These are phyloP conservation scores for Drosophila nigricruria DNA, from an alignment of 2,888 invertebrate genomes.

Conservation along the genomic window DNA sequence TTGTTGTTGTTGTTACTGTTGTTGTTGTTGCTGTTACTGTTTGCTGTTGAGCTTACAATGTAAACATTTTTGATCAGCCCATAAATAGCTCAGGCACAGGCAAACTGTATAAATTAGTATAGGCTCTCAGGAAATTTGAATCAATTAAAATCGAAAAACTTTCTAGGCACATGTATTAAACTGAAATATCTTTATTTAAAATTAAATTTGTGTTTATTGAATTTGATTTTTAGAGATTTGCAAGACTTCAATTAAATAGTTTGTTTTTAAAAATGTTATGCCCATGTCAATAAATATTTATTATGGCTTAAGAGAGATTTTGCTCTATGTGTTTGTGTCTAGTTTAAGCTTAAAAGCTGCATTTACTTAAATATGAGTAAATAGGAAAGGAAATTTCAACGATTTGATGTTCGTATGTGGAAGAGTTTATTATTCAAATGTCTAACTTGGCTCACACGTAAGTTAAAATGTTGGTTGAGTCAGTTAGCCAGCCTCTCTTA, in stretches of 20 bases:
- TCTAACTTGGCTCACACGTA: too few relatives aligned
- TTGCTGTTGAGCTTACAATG: conserved; percentile 73
- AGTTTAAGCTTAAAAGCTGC: not conserved
- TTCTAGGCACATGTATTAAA: not conserved
- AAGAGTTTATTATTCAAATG: too few relatives aligned
- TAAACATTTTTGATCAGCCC: conserved; percentile 71
- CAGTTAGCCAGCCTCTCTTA: too few relatives aligned
- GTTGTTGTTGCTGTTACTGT: conserved; percentile 46
- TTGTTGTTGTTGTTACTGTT: conserved; percentile 28
- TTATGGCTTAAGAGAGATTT: not conserved
- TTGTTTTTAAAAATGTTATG: not conserved
- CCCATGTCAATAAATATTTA: not conserved
- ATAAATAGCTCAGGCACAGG: conserved; percentile 35
- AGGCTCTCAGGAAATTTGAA: conserved; percentile 24
- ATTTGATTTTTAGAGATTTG: not conserved
- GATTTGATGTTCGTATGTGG: too few relatives aligned
- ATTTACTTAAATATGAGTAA: not conserved
- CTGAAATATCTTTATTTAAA: not conserved
- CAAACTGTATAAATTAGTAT: conserved; percentile 51
- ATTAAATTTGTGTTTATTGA: not conserved
- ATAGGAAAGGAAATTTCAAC: not conserved
- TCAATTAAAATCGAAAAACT: conserved; percentile 9
- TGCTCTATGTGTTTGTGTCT: not conserved
- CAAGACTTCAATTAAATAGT: not conserved
- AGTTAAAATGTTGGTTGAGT: too few relatives aligned